Evolutionary conservation across 2,888 invertebrate genomes (phyloP), one percentile per base, ranked within the genome.

Genomic region (Andricus quercusramuli): DNA sequence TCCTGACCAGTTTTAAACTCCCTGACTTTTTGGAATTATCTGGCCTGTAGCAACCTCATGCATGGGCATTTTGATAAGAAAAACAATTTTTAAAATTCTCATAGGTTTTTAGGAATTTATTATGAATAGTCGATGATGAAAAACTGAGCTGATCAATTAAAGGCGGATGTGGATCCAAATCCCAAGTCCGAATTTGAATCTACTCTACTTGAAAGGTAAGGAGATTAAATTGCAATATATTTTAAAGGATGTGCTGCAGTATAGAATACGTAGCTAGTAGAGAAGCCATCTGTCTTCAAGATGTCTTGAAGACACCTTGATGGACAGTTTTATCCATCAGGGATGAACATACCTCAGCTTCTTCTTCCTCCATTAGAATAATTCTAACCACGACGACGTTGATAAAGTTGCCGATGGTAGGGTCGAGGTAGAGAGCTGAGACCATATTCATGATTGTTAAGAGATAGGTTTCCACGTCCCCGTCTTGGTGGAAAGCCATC

Each of bases 391-490:
- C 96, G n/a, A 97, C 96, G 82, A 98, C 96, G 92, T 97, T 97
- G 88, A 98, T 96, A 91, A 96, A 96, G 93, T 98, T 98, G 77
- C 98, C 98, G 87, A 98, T 97, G 78, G 96, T 96, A 8, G 97
- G 97, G 89, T 97, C 97, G 93, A 96, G 96, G 92, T 97, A 97
- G n/a, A 97, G 93, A 3, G 96, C 95, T 9, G 97, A 96, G 82
- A 94, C 98, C 97, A 98, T 98, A 92, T 98, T 98, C 97, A 98
- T 97, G 85, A 98, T 96, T 78, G 98, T 98, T 78, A 98, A 94
- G 44, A 98, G 95, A 93, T 98, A 98, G 11, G 96, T 97, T 91
- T 97, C 96, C 85, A 97, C 95, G 90, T 97, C 96, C 88, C 96
- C 95, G 88, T 96, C 95, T 87, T 95, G 94, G 93, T 98, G 98